These are phyloP conservation scores for Nasonia vitripennis DNA, from an alignment of 1,140 invertebrate genomes.

Conservation along the genomic window DNA sequence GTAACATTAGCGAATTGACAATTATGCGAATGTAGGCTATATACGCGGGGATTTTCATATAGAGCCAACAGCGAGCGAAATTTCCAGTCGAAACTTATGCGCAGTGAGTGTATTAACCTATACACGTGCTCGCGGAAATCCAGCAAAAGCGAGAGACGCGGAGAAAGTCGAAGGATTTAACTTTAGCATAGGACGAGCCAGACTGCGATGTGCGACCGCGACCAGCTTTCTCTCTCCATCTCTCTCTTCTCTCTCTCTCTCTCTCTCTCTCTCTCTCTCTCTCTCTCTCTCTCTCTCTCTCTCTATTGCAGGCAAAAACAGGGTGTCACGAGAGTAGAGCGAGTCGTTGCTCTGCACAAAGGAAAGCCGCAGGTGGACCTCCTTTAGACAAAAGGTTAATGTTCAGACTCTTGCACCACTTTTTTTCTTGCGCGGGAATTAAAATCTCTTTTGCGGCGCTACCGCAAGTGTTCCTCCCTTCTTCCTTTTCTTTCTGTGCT, in stretches of 20 bases:
- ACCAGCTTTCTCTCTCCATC: constrained; percentile 21
- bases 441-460: constrained; percentile 58
- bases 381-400: constrained; percentile 71
- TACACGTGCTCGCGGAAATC: constrained; percentile 33
- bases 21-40: background rate
- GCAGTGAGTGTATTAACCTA: constrained; percentile 20
- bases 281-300: constrained; percentile 25
- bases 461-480: constrained; percentile 6
- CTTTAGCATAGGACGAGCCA: constrained; percentile 52
- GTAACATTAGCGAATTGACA: no score
- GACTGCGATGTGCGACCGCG: background rate
- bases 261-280: constrained; percentile 16
- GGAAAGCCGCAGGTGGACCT: constrained; percentile 61
- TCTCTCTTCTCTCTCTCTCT: constrained; percentile 21
- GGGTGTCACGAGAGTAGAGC: constrained; percentile 64
- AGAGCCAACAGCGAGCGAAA: background rate
- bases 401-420: constrained; percentile 55
- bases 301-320: constrained; percentile 65
- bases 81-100: background rate
- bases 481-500: background rate
- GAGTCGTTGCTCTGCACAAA: constrained; percentile 61
- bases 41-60: background rate
- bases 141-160: constrained; percentile 31
- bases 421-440: constrained; percentile 61
- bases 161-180: constrained; percentile 61